Percentiles rank a stretch among this genome's conserved stretches.
These are phyloP conservation scores for Germaria angustata DNA, from an alignment of 2,888 invertebrate species.

Conservation along the genomic window DNA sequence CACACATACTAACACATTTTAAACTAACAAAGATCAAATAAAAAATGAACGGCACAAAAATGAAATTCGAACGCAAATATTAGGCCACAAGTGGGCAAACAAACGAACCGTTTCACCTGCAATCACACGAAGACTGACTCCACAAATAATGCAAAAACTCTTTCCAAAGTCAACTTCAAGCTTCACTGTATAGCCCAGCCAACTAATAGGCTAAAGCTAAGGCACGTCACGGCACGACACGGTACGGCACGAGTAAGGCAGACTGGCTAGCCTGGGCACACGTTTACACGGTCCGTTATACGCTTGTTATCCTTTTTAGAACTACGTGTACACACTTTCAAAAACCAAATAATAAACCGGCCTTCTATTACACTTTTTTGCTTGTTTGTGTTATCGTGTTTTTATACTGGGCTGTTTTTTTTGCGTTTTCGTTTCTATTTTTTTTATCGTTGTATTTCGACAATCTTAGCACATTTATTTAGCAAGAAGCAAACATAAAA, in stretches of 20 bases:
- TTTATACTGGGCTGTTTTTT: slow-evolving; percentile 22
- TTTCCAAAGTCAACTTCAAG: slow-evolving; percentile 50
- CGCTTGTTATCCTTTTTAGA: slow-evolving; percentile 50
- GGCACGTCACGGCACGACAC: slow-evolving; percentile 51
- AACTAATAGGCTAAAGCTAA: slow-evolving; percentile 22
- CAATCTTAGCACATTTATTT: slow-evolving; percentile 55
- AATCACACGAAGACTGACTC: slow-evolving; percentile 65
- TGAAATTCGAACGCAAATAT: slow-evolving; percentile 54
- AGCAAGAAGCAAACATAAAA: slow-evolving; percentile 51
- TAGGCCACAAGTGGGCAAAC: slow-evolving; percentile 65
- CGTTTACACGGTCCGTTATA: slow-evolving; percentile 46
- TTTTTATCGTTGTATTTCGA: slow-evolving; percentile 24
- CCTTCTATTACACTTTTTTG: slow-evolving; percentile 24
- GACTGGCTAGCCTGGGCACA: slow-evolving; percentile 36
- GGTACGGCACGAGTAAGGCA: slow-evolving; percentile 20
- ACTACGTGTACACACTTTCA: slow-evolving; percentile 48
- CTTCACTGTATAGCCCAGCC: slow-evolving; percentile 44
- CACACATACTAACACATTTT: slow-evolving; percentile 15
- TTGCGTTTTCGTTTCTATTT: slow-evolving; percentile 19
- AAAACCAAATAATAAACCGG: not conserved
- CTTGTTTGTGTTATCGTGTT: slow-evolving; percentile 44
- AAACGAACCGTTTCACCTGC: slow-evolving; percentile 67
- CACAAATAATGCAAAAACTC: slow-evolving; percentile 51
- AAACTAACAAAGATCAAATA: slow-evolving; percentile 30
- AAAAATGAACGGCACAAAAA: slow-evolving; percentile 24